Conservation (phyloP, 2,113 vertebrate species). For the Sterna hirundo region DNA sequence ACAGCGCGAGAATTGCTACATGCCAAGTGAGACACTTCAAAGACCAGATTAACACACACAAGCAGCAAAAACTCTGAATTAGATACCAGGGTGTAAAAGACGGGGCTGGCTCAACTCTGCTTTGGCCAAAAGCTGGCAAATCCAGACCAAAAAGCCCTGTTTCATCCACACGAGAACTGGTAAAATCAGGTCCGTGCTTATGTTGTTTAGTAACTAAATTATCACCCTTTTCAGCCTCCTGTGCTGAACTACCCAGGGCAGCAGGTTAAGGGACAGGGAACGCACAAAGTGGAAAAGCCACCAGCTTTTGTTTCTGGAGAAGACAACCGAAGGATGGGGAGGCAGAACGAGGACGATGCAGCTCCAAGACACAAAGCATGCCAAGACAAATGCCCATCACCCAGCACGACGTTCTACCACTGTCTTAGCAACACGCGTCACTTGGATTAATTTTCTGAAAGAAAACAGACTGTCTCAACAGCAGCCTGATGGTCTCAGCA, state of each 20-base stretch:
- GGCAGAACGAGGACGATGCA: not conserved
- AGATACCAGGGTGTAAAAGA: not conserved
- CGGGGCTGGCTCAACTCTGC: not conserved
- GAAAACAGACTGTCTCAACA: slow-evolving; percentile 40
- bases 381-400: slow-evolving; percentile 16
- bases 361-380: not conserved
- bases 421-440: not conserved
- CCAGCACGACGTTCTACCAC: not conserved
- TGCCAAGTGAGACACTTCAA: not conserved
- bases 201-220: not conserved
- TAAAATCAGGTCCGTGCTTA: not conserved
- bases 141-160: not conserved
- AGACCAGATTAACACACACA: not conserved
- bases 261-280: not conserved
- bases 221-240: not conserved
- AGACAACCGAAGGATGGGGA: not conserved
- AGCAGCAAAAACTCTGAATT: not conserved
- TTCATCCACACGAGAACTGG: fast-evolving
- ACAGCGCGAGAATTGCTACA: fast-evolving
- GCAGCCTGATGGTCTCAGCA: slow-evolving; percentile 39
- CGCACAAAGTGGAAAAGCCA: not conserved
- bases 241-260: not conserved
- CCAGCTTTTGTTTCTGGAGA: not conserved
- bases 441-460: slow-evolving; percentile 48
- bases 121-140: not conserved